Conservation (phyloP, 2,888 invertebrate genomes). For the Apodemia hepburni region DNA sequence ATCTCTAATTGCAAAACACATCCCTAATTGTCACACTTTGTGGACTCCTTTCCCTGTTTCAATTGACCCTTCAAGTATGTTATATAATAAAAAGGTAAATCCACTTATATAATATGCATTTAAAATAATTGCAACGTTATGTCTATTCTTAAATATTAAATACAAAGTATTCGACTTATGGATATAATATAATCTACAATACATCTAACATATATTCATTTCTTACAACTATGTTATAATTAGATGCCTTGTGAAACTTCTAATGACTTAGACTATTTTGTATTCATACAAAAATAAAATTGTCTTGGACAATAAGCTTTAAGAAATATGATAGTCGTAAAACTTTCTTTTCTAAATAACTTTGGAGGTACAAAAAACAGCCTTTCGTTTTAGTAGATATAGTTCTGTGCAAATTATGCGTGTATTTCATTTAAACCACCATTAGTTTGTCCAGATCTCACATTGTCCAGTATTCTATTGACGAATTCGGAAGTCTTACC, state of each 20-base stretch:
- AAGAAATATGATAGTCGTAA: slow-evolving; percentile 58
- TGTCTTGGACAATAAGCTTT: slow-evolving; percentile 70
- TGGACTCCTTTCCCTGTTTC: slow-evolving; percentile 11
- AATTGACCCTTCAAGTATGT: slow-evolving; percentile 1
- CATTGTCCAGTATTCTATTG: slow-evolving; percentile 93
- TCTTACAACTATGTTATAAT: slow-evolving; percentile 29
- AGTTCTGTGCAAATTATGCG: slow-evolving; percentile 35
- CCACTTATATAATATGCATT: too few relatives aligned
- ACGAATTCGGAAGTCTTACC: slow-evolving; percentile 96
- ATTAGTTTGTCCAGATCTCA: slow-evolving; percentile 88
- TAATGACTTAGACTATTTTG: slow-evolving; percentile 58
- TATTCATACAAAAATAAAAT: slow-evolving; percentile 67
- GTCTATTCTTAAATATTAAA: neutral
- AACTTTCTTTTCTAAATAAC: slow-evolving; percentile 64
- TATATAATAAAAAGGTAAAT: too few relatives aligned
- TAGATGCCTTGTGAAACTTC: slow-evolving; percentile 64
- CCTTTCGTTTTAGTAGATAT: slow-evolving; percentile 63
- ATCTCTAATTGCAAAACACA: neutral
- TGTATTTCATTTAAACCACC: slow-evolving; percentile 89
- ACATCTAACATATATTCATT: neutral
- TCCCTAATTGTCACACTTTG: neutral
- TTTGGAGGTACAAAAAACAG: slow-evolving; percentile 80
- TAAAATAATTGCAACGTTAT: neutral
- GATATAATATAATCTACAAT: neutral
- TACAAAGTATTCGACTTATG: neutral